These are phyloP conservation scores for Malurus leucopterus DNA, from an alignment of 2,797 vertebrate genomes.

Conservation along the genomic window DNA sequence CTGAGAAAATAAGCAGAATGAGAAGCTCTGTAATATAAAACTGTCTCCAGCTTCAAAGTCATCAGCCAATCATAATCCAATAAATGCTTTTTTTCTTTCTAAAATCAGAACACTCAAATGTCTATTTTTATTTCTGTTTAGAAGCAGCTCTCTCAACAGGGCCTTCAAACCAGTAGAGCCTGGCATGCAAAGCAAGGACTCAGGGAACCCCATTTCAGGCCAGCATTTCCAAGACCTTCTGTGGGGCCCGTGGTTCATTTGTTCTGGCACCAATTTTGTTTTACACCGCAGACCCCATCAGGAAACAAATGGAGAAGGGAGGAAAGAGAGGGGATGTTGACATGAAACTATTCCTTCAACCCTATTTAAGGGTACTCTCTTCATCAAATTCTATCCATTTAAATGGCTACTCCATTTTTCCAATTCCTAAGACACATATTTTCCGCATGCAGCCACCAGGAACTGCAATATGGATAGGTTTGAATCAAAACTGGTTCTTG, in stretches of 20 bases:
- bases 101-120: conserved; percentile 6
- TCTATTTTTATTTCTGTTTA: conserved; percentile 47
- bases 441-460: background rate
- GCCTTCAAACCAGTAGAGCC: conserved; percentile 18
- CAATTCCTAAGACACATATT: accelerated
- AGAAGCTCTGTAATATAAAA: conserved; percentile 30
- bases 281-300: conserved; percentile 4
- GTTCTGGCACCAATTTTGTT: background rate
- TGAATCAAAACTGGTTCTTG: background rate
- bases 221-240: background rate
- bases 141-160: conserved; percentile 16
- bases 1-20: conserved; percentile 20
- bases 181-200: background rate
- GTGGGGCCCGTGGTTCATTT: background rate
- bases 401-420: background rate
- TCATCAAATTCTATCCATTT: background rate
- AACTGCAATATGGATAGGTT: background rate
- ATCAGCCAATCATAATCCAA: conserved; percentile 37
- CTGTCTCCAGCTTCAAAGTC: conserved; percentile 26
- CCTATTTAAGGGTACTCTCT: background rate
- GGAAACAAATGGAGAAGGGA: conserved; percentile 44
- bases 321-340: conserved; percentile 25
- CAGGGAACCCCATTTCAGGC: background rate
- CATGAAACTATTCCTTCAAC: conserved; percentile 23
- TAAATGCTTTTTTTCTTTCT: conserved; percentile 11